These are phyloP conservation scores for Tyrannus savana DNA, from an alignment of 2,113 vertebrate genomes.

Conservation along the genomic window DNA sequence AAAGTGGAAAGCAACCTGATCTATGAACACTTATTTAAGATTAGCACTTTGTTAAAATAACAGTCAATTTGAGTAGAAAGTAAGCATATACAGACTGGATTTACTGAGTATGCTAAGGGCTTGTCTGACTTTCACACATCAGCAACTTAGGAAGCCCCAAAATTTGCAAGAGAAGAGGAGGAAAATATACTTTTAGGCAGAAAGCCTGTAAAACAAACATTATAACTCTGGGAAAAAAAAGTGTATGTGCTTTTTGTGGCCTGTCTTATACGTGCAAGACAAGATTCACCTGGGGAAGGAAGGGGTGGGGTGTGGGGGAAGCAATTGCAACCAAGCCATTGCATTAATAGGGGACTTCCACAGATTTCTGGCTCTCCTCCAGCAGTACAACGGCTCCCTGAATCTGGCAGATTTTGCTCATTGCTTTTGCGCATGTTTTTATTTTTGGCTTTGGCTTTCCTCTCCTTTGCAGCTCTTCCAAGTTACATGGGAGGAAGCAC, in stretches of 20 bases:
- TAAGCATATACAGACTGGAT: background rate
- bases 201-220: background rate
- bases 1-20: background rate
- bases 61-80: background rate
- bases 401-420: conserved; percentile 26
- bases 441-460: conserved; percentile 39
- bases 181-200: background rate
- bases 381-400: background rate
- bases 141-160: background rate
- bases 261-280: background rate
- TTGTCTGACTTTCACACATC: background rate
- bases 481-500: conserved; percentile 37
- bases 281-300: conserved; percentile 23
- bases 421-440: conserved; percentile 32
- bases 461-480: conserved; percentile 26
- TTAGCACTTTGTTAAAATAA: conserved; percentile 7
- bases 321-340: background rate
- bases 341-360: conserved; percentile 30
- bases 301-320: background rate
- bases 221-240: background rate
- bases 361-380: conserved; percentile 2
- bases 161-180: background rate
- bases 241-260: background rate
- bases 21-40: background rate
- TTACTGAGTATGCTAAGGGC: background rate